Percentiles rank a stretch among this genome's conserved stretches.
phyloP scores from a whole-genome alignment of 2,113 vertebrate species.

The Xiphophorus couchianus region DNA sequence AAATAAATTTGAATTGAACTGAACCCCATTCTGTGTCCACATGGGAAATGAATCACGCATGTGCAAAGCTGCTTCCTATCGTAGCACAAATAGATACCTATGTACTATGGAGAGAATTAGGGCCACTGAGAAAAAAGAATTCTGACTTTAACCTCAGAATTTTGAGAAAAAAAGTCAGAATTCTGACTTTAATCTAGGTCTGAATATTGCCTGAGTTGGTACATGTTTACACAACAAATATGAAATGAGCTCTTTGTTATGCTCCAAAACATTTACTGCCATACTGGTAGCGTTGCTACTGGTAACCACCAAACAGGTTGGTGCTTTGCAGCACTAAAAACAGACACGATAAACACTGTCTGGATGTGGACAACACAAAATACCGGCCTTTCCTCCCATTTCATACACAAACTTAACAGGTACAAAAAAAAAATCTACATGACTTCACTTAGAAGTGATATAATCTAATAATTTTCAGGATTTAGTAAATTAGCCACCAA shows the following conservation, averaged over 20 bases:
- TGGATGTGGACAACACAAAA: background rate
- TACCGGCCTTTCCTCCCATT: background rate
- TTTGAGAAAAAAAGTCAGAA: too few species aligned
- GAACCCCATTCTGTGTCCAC: too few species aligned
- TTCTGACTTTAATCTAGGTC: background rate
- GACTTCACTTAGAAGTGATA: background rate
- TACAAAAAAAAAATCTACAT: background rate
- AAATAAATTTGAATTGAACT: too few species aligned
- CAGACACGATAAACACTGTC: background rate
- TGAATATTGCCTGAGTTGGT: background rate
- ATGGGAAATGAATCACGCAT: too few species aligned
- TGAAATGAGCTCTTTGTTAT: constrained; percentile 5
- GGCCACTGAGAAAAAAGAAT: too few species aligned
- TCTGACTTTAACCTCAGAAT: too few species aligned
- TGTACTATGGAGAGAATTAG: too few species aligned
- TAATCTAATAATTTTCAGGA: background rate
- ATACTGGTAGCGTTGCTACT: constrained; percentile 10
- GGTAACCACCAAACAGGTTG: background rate
- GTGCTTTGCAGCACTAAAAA: constrained; percentile 13
- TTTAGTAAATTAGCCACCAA: background rate
- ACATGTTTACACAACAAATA: constrained; percentile 41
- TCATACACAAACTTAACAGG: background rate
- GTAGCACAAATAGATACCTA: too few species aligned
- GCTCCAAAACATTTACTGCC: constrained; percentile 7
- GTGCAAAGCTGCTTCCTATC: too few species aligned